These are phyloP conservation scores for Hartigia nigra DNA, from an alignment of 2,888 invertebrate genomes.

Conservation along the genomic window DNA sequence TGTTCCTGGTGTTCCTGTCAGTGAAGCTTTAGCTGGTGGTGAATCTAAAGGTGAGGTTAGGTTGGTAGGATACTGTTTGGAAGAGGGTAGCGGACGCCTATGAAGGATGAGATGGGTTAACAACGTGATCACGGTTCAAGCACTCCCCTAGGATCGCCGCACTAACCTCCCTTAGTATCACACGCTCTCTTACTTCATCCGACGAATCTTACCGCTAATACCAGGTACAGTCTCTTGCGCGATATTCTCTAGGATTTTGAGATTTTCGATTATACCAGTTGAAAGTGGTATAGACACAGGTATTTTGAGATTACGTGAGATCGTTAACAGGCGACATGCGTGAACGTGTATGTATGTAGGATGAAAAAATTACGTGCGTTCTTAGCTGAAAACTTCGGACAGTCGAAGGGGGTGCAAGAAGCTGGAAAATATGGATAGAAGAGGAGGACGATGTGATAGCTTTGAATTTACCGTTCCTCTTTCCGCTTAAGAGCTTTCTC, in stretches of 20 bases:
- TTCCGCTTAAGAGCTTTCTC: background rate
- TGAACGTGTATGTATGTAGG: background rate
- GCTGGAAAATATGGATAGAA: background rate
- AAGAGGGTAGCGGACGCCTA: background rate
- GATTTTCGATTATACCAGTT: background rate
- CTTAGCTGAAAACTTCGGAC: background rate
- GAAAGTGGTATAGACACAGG: background rate
- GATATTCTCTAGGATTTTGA: background rate
- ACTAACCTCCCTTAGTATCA: constrained; percentile 29
- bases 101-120: constrained; percentile 40
- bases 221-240: background rate
- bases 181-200: background rate
- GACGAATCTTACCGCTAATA: background rate
- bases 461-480: background rate
- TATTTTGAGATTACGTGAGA: background rate
- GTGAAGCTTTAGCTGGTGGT: background rate
- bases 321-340: background rate
- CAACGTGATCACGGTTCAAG: constrained; percentile 55
- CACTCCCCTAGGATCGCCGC: constrained; percentile 51
- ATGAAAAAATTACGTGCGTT: background rate
- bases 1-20: background rate
- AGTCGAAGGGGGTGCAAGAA: background rate
- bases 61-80: background rate
- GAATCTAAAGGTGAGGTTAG: background rate
- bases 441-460: background rate